Base-by-base conservation (phyloP, 2,888 invertebrate species). In the Nymphalis c-album region DNA sequence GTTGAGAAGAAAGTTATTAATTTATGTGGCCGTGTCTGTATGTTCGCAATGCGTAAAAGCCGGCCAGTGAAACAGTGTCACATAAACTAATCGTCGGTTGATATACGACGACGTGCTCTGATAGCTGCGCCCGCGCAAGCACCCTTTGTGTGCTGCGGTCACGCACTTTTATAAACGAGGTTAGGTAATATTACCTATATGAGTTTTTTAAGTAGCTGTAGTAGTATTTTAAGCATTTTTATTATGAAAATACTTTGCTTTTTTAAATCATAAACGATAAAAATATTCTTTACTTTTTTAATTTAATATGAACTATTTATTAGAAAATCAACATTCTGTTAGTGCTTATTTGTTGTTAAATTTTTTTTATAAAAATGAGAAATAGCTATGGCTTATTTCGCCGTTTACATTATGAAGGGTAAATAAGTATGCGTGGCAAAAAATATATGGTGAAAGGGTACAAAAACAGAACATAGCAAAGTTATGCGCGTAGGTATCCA, bases 71-170 rank as follows among this genome's bases (percentile, higher is more conserved):
- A 57, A 57, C 60, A 58, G 40, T 67, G 81, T 82, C 85, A 75
- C 85, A 83, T 86, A 86, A 86, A 86, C 84, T 85, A 82, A 87
- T 87, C 86, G 81, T 71, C 57, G 53, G 69, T 63, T 85, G 85
- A 88, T 78, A 78, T 77, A 87, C 72, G 80, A 65, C 75, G 83
- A 82, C 84, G 77, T 67, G 64, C 75, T 67, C 80, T 81, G 78
- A 82, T 80, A 77, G 78, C 57, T 65, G 74, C 75, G 77, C 76
- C 64, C 73, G 62, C 78, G 66, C 63, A 82, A 85, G 79, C 78
- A 78, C 78, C 80, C 80, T 81, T 86, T 86, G 86, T 85, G 70
- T 47, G 67, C 60, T 45, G 67, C 58, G 71, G 73, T 72, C 62
- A 45, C 50, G 45, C 53, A 55, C 53, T 55, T 45, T 64, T 67